A percentile compares a stretch with the other conserved stretches of the same genome.
phyloP scores from a whole-genome alignment of 2,888 invertebrate genomes.

The Cephus nigrinus region DNA sequence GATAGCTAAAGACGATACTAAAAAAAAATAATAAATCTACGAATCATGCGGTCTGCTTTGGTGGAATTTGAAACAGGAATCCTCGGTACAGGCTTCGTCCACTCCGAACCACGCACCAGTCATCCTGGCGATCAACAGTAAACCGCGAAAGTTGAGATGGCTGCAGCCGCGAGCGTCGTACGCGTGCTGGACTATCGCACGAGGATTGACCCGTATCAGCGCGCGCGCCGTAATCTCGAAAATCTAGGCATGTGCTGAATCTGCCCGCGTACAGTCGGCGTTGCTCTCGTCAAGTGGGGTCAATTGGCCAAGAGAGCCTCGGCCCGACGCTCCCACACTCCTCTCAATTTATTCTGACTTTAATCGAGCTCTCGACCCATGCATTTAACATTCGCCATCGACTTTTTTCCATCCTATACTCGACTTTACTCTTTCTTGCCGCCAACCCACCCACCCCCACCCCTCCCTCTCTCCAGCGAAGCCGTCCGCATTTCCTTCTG shows the following conservation, averaged over 20 bases:
- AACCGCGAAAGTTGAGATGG: neutral
- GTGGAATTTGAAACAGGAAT: slow-evolving; percentile 31
- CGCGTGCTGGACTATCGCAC: neutral
- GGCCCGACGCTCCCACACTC: slow-evolving; percentile 55
- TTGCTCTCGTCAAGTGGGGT: slow-evolving; percentile 52
- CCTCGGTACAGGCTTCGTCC: slow-evolving; percentile 44
- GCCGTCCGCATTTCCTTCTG: too few species aligned
- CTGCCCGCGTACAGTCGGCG: slow-evolving; percentile 27
- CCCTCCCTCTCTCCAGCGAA: too few species aligned
- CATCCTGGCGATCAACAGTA: neutral
- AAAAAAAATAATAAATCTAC: too few species aligned
- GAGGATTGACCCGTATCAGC: neutral
- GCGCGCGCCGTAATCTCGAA: slow-evolving; percentile 30
- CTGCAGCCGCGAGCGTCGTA: neutral
- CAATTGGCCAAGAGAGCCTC: slow-evolving; percentile 54
- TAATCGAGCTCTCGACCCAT: too few species aligned
- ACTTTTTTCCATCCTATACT: too few species aligned
- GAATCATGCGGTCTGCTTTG: too few species aligned
- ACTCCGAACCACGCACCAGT: slow-evolving; percentile 42
- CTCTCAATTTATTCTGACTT: slow-evolving; percentile 42
- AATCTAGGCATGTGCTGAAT: slow-evolving; percentile 39
- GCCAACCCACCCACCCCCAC: too few species aligned
- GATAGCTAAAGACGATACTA: too few species aligned
- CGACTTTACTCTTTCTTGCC: too few species aligned
- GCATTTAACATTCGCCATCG: too few species aligned